These are phyloP conservation scores for Holothuria scabra DNA, from an alignment of 53 echinoderm and acorn worm genomes.

Conservation along the genomic window DNA sequence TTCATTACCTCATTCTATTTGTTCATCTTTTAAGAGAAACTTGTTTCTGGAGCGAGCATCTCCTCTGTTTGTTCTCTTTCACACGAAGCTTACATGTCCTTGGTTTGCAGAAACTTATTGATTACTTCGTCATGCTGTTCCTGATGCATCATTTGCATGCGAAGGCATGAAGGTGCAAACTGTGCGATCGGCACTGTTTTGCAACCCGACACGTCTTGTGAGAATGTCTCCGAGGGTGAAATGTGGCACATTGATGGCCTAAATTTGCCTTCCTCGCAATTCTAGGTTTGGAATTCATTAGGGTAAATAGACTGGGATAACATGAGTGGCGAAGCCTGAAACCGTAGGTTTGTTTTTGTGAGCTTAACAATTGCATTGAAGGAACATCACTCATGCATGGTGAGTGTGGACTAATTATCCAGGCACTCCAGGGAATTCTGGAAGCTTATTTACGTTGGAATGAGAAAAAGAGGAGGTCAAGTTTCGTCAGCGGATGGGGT, in stretches of 20 bases:
- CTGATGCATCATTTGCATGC: slow-evolving; percentile 38
- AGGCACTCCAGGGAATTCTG: slow-evolving; percentile 35
- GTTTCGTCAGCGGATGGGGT: not conserved
- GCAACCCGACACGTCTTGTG: slow-evolving; percentile 44
- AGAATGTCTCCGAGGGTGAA: slow-evolving; percentile 37
- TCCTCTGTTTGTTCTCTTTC: slow-evolving; percentile 17
- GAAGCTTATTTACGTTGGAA: slow-evolving; percentile 42
- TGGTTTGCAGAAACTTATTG: slow-evolving; percentile 27
- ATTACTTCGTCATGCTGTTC: slow-evolving; percentile 28
- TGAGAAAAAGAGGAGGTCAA: slow-evolving; percentile 36
- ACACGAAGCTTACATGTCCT: slow-evolving; percentile 42
- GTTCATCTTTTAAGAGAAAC: not conserved
- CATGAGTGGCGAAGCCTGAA: slow-evolving; percentile 39
- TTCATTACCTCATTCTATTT: too few relatives aligned
- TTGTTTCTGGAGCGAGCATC: slow-evolving; percentile 9
- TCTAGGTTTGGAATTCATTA: slow-evolving; percentile 40
- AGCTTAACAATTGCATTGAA: slow-evolving; percentile 33
- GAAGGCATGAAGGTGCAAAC: slow-evolving; percentile 32
- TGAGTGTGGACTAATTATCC: slow-evolving; percentile 39
- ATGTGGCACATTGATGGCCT: slow-evolving; percentile 42
- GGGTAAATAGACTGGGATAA: slow-evolving; percentile 32
- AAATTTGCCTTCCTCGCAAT: slow-evolving; percentile 35
- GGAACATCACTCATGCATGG: slow-evolving; percentile 20
- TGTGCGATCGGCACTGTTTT: slow-evolving; percentile 39
- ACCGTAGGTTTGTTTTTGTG: slow-evolving; percentile 26